Evolutionary conservation across 2,113 vertebrate genomes (phyloP), one percentile per base, ranked within the genome.

Genomic region (Gnathonemus echidnorhynchus): DNA sequence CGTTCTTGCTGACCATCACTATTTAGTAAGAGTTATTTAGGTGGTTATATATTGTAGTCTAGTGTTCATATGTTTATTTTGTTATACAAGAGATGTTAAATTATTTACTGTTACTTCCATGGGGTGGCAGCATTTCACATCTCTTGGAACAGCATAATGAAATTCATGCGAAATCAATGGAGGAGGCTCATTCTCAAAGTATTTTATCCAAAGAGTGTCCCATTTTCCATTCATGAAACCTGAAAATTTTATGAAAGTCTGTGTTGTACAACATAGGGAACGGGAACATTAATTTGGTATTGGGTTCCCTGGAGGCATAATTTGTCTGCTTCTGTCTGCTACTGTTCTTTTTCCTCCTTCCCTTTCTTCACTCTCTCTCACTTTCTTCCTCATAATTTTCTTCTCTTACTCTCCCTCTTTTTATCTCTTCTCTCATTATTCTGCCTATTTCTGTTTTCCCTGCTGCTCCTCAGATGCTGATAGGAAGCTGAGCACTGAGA

Each of bases 401-500:
- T 48, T 39, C 83, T 85, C 24, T 85, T 42, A 9, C 42, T 24
- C 45, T 85, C 42, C 42, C 19, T 10, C 45, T 85, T 42, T 85
- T n/a, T 45, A 48, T 46, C 15, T 85, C 45, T 85, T n/a, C 42
- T 48, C 19, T 85, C 24, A 27, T 48, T 85, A 46, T 85, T 85
- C 45, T 0, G 4, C 21, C 1, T 80, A 31, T 53, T 77, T 88
- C n/a, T 91, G 86, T 90, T 19, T 89, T 77, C 2, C 49, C 87
- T 45, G 4, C 48, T 39, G 19, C 48, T 56, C 88, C 88, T 90
- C 90, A 98, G 98, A 98, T 95, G 93, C 94, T 83, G 96, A 97
- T 86, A 94, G 96, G 90, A 98, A 97, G 94, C 93, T 91, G 93
- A 97, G 97, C 91, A 91, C 96, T 93, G 98, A 97, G 91, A 97